phyloP scores from a whole-genome alignment of 2,113 vertebrate genomes.

The Microcebus jonahi region DNA sequence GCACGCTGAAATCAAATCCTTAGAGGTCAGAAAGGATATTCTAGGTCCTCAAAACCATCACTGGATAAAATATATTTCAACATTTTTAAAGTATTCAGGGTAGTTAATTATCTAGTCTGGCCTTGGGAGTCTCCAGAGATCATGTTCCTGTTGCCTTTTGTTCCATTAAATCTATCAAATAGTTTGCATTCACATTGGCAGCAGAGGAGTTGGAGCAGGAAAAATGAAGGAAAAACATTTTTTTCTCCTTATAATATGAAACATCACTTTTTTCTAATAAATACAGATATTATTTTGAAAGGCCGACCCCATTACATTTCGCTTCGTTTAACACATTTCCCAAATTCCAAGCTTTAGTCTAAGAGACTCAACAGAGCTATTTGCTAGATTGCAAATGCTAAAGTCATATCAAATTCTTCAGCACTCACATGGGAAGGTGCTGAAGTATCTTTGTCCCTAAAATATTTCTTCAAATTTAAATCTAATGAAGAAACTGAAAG shows the following conservation, averaged over 20 bases:
- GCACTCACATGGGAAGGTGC: no score
- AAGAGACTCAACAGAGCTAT: background rate
- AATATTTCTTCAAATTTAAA: background rate
- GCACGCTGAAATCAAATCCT: background rate
- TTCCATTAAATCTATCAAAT: slow-evolving; percentile 19
- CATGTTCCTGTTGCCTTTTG: background rate
- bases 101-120: slow-evolving; percentile 8
- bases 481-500: background rate
- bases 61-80: slow-evolving; percentile 14
- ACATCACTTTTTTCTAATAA: slow-evolving; percentile 17
- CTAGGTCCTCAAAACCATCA: background rate
- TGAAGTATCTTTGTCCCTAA: background rate
- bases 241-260: background rate
- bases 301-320: slow-evolving; percentile 27
- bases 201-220: background rate
- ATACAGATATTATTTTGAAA: slow-evolving; percentile 58
- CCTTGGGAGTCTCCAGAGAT: background rate
- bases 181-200: background rate
- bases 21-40: background rate
- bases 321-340: slow-evolving; percentile 55
- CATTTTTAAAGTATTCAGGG: background rate
- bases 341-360: background rate
- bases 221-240: background rate
- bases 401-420: no score
- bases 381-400: background rate